A percentile compares a stretch with the other conserved stretches of the same genome.
Evolutionary conservation across 2,888 invertebrate genomes (phyloP).

Genomic region (Dynastes hyllus): DNA sequence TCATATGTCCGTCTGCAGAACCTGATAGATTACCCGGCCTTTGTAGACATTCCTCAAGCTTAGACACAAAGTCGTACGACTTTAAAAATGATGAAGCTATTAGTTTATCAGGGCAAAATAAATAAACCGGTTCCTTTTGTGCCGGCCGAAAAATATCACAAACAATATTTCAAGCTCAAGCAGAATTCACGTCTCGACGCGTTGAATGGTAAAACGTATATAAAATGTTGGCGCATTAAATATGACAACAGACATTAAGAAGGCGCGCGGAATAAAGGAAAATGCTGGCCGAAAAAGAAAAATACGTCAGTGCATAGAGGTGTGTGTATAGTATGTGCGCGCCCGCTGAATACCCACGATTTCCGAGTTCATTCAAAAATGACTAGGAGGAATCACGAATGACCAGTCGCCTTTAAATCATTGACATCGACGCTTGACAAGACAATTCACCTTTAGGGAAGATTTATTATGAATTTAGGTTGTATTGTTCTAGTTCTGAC

Average conservation of each 20-base stretch:
- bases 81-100: constrained; percentile 41
- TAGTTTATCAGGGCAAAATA: constrained; percentile 43
- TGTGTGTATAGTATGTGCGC: constrained; percentile 30
- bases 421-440: constrained; percentile 54
- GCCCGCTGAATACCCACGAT: constrained; percentile 39
- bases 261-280: constrained; percentile 38
- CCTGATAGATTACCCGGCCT: constrained; percentile 19
- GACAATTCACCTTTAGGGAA: constrained; percentile 52
- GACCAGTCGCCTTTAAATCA: constrained; percentile 51
- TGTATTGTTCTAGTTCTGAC: constrained; percentile 45
- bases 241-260: constrained; percentile 52
- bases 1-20: background rate
- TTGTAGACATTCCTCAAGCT: constrained; percentile 31
- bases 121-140: constrained; percentile 45
- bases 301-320: constrained; percentile 27
- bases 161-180: constrained; percentile 48
- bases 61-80: constrained; percentile 28
- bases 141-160: constrained; percentile 38
- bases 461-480: constrained; percentile 53
- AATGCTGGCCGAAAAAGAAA: constrained; percentile 28
- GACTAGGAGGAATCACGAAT: constrained; percentile 52
- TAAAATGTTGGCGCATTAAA: constrained; percentile 51
- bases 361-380: constrained; percentile 46
- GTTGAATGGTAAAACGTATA: constrained; percentile 46
- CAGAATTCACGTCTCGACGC: constrained; percentile 45